These are phyloP conservation scores for Notothenia coriiceps DNA, from an alignment of 2,113 vertebrate species.

Conservation along the genomic window DNA sequence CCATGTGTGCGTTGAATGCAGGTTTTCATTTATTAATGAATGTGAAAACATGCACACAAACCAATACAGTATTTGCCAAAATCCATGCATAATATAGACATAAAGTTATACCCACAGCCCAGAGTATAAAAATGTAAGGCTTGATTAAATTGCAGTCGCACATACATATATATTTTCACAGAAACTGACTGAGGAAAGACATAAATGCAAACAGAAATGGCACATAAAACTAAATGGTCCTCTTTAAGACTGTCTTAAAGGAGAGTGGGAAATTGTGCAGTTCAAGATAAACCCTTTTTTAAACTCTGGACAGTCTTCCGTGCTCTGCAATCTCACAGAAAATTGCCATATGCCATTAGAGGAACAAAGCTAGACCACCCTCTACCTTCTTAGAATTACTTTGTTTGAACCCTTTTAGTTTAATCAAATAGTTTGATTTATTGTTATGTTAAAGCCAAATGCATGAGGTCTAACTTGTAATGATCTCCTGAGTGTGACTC, in stretches of 20 bases:
- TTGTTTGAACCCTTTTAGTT: background rate
- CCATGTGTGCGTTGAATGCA: background rate
- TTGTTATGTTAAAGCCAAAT: background rate
- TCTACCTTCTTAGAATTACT: background rate
- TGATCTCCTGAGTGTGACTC: background rate
- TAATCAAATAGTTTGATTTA: background rate
- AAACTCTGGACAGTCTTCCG: background rate
- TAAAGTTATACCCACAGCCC: background rate
- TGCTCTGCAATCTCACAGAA: conserved; percentile 1
- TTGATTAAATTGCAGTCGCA: background rate
- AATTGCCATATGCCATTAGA: background rate
- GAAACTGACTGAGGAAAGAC: background rate
- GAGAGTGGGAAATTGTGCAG: background rate
- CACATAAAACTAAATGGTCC: background rate
- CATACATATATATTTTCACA: background rate
- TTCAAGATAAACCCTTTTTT: conserved; percentile 15
- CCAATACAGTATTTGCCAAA: no score
- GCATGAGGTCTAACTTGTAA: background rate
- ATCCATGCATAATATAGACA: background rate
- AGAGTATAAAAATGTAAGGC: background rate
- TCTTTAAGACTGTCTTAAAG: background rate
- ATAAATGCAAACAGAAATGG: background rate
- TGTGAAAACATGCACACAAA: background rate
- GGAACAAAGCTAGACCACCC: background rate
- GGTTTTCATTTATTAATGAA: background rate